phyloP scores from a whole-genome alignment of 2,113 vertebrate genomes.

The Mustelus asterias region DNA sequence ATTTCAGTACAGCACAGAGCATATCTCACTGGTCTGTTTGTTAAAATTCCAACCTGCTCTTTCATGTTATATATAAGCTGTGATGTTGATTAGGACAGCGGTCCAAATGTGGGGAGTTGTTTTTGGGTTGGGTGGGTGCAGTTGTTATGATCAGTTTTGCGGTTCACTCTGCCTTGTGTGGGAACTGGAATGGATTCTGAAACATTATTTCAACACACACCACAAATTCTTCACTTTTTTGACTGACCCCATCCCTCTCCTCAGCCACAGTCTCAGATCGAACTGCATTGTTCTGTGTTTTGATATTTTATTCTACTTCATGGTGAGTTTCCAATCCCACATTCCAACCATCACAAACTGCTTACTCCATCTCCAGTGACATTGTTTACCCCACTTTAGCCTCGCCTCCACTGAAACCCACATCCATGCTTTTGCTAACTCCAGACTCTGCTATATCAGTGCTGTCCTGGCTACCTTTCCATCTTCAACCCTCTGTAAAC shows the following conservation, averaged over 20 bases:
- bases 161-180: neutral
- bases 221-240: neutral
- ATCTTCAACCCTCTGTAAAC: neutral
- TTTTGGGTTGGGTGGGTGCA: neutral
- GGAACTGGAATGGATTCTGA: neutral
- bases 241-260: neutral
- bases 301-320: neutral
- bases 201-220: neutral
- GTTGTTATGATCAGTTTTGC: neutral
- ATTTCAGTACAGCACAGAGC: neutral
- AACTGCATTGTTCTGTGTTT: neutral
- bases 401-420: neutral
- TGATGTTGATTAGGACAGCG: neutral
- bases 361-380: neutral
- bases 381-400: neutral
- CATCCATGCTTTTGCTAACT: neutral
- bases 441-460: neutral
- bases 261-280: neutral
- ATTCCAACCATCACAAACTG: neutral
- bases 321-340: neutral
- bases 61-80: neutral
- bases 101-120: too few species aligned
- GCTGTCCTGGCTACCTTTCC: neutral
- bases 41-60: neutral
- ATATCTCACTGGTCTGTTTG: neutral